Evolutionary conservation across 2,113 vertebrate species (phyloP), one percentile per base, ranked within the genome.

Genomic region (Myotis lucifugus): DNA sequence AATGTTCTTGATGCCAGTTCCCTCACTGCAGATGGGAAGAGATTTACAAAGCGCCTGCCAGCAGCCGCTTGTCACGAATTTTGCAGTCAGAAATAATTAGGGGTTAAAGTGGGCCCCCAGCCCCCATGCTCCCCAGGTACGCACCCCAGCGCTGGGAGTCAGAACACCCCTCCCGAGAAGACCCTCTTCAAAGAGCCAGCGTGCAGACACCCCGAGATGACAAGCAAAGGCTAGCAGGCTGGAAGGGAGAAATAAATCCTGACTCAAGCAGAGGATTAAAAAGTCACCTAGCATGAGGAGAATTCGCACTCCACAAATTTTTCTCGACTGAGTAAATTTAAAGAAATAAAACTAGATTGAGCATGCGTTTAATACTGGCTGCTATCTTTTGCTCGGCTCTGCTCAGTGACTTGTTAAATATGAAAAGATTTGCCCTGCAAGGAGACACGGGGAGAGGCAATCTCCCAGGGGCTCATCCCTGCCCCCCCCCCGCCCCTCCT

Each of bases 281-380:
- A 96, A 95, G 97, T 98, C 98, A 97, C 97, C 98, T 97, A 97
- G 97, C 97, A 96, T 96, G 95, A 98, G 97, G 96, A 97, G 97
- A 98, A 97, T 98, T 98, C 96, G 98, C 98, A 98, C 97, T 94
- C 98, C 98, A 98, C 98, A 98, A 98, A 98, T 98, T 98, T 96
- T 98, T 98, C 98, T 98, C 98, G 98, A 98, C 91, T 96, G 98
- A 98, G 97, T 98, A 98, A 97, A 98, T 98, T 96, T 97, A 73
- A 98, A 98, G 98, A 98, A 98, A 98, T 98, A 98, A 98, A 98
- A 98, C 98, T 97, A 98, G 98, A 98, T 98, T 97, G 98, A 98
- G 98, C 98, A 98, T 98, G 96, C 96, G 98, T 98, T 98, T 98
- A 98, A 98, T 98, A 98, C 97, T 97, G 97, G 95, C 97, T 95